phyloP scores from a whole-genome alignment of 2,888 invertebrate genomes.

The Cremastinae sp. region DNA sequence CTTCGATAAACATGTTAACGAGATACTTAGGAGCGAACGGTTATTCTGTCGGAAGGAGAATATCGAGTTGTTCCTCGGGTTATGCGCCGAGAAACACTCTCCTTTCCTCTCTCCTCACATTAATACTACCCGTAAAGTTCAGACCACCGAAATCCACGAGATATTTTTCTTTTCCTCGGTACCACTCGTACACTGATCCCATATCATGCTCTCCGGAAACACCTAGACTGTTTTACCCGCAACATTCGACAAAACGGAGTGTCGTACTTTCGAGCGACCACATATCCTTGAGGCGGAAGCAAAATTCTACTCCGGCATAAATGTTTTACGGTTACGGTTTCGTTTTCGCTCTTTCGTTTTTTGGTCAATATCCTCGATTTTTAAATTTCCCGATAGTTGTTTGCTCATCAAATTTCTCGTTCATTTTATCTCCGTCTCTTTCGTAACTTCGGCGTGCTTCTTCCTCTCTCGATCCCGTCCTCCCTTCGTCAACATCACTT shows the following conservation, averaged over 20 bases:
- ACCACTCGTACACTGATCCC: too few species aligned
- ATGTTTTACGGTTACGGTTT: constrained; percentile 48
- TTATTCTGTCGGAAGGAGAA: constrained; percentile 25
- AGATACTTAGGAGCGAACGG: constrained; percentile 36
- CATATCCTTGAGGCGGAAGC: constrained; percentile 33
- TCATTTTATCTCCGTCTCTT: constrained; percentile 31
- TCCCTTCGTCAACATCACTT: constrained; percentile 1
- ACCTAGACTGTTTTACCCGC: constrained; percentile 1
- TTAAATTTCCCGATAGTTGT: background rate
- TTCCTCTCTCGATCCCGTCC: too few species aligned
- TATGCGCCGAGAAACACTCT: background rate
- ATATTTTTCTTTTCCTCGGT: too few species aligned
- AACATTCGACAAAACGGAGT: too few species aligned
- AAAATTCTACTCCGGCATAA: constrained; percentile 36
- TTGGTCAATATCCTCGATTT: constrained; percentile 31
- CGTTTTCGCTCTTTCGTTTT: constrained; percentile 6
- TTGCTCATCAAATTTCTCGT: constrained; percentile 13
- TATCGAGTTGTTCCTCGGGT: constrained; percentile 12
- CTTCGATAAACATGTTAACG: constrained; percentile 49
- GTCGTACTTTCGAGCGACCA: constrained; percentile 9
- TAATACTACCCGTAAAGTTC: background rate
- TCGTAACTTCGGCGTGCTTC: constrained; percentile 18
- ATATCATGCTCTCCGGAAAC: too few species aligned
- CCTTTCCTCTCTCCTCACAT: background rate
- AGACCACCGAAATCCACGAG: too few species aligned